Evolutionary conservation across 2,888 invertebrate species (phyloP), one percentile per base, ranked within the genome.

Genomic region (Torymus texanus): DNA sequence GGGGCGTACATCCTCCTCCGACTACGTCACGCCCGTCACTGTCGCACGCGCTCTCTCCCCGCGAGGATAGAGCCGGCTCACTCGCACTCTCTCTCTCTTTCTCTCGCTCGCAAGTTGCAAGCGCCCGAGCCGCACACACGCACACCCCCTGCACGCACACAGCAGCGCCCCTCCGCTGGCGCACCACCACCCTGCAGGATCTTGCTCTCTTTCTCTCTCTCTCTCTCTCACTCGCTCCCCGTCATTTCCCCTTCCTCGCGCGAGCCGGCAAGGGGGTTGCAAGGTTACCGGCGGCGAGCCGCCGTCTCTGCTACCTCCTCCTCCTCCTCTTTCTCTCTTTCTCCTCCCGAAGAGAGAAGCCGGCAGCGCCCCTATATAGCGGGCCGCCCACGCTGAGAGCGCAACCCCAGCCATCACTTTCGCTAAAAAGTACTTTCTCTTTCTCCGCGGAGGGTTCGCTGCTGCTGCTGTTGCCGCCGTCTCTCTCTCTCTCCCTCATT

Each of bases 1-100:
- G 88, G 88, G 88, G 89, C 88, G 86, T 90, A 90, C 90, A 90
- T 90, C 89, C 88, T 89, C 87, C 89, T 86, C 87, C 86, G 87
- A 85, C 88, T 88, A 89, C 88, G 88, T 89, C 89, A 89, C 90
- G 88, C 89, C 89, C 89, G 89, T 88, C 88, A 90, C 89, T 90
- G 88, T 84, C 85, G 85, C 85, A 86, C 87, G 68, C 67, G 86
- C 87, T 87, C 86, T 87, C 87, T 85, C 85, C 84, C 80, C 72
- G 63, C 63, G 70, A 18, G 58, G 65, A 71, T 66, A 51, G 53
- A 56, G 73, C 24, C 63, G 53, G 65, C 77, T 14, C 56, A 62
- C 63, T 21, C 56, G 70, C 70, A 2, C 21, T 51, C 29, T 41
- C 13, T 55, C 61, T 82, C 75, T 85, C 84, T 84, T 84, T 83